Evolutionary conservation across 2,797 vertebrate genomes (phyloP).

Genomic region (Okamejei kenojei): DNA sequence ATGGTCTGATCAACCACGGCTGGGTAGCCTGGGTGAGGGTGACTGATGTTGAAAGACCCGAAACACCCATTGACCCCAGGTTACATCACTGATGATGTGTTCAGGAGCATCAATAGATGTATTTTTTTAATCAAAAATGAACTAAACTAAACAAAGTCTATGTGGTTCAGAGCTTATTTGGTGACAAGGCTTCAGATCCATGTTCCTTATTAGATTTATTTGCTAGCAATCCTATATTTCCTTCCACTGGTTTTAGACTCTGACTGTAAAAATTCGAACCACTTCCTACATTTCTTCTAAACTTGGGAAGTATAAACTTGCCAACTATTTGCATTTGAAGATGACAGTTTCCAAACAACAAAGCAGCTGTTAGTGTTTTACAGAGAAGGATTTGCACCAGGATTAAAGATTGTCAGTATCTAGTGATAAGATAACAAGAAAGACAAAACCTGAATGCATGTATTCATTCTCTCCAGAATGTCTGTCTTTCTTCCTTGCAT

Average conservation of each 20-base stretch:
- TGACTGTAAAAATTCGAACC: background rate
- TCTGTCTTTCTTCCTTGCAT: background rate
- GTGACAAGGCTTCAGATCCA: background rate
- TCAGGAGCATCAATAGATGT: too few species aligned
- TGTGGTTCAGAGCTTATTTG: too few species aligned
- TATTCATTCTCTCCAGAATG: background rate
- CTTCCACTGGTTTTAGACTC: background rate
- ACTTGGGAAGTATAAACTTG: constrained; percentile 22
- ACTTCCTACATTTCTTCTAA: background rate
- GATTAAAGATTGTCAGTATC: background rate
- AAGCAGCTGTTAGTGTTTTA: background rate
- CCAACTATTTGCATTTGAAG: background rate
- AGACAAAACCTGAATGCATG: background rate
- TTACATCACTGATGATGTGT: too few species aligned
- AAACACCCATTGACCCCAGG: too few species aligned
- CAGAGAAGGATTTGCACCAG: background rate
- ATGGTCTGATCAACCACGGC: too few species aligned
- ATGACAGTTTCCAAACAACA: background rate
- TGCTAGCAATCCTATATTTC: background rate
- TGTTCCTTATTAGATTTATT: background rate
- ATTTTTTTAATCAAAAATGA: too few species aligned
- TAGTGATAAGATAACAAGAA: background rate
- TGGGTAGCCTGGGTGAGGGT: too few species aligned
- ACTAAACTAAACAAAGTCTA: too few species aligned
- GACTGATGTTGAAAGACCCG: too few species aligned